These are phyloP conservation scores for Lissocephala sabroskyi DNA, from an alignment of 2,888 invertebrate species.

Conservation along the genomic window DNA sequence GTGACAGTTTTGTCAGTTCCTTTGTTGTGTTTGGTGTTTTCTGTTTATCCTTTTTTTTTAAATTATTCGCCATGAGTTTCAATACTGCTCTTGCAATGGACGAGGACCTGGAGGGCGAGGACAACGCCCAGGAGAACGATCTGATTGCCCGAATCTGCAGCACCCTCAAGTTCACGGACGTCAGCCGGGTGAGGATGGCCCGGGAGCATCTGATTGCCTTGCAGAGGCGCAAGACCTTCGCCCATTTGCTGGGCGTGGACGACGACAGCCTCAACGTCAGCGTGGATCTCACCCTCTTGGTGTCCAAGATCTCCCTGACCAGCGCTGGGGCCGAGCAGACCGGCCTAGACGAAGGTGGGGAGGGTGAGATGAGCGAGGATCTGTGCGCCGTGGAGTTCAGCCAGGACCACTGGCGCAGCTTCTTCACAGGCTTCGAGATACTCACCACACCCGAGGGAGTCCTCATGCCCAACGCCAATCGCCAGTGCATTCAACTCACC, in stretches of 20 bases:
- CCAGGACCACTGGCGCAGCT: slow-evolving; percentile 55
- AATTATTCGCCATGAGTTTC: not conserved
- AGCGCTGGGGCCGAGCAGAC: not conserved
- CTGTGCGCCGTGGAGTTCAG: slow-evolving; percentile 26
- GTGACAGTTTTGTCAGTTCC: too few relatives aligned
- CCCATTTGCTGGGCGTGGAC: slow-evolving; percentile 31
- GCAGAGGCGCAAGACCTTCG: slow-evolving; percentile 43
- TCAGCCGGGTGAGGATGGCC: slow-evolving; percentile 45
- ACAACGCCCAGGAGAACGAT: slow-evolving; percentile 20
- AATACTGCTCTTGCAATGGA: slow-evolving; percentile 11
- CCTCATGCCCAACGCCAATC: slow-evolving; percentile 30
- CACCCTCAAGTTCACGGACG: slow-evolving; percentile 46
- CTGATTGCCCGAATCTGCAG: slow-evolving; percentile 25
- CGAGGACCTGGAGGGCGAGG: too few relatives aligned
- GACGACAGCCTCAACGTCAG: slow-evolving; percentile 2
- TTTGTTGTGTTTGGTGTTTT: too few relatives aligned
- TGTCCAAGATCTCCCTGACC: slow-evolving; percentile 1
- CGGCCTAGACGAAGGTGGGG: slow-evolving; percentile 13
- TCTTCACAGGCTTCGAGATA: slow-evolving; percentile 51
- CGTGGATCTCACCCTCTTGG: slow-evolving; percentile 21
- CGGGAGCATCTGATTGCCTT: slow-evolving; percentile 40
- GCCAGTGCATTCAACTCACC: slow-evolving; percentile 52
- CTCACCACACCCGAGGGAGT: slow-evolving; percentile 26
- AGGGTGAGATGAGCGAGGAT: slow-evolving; percentile 32
- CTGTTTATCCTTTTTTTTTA: too few relatives aligned